A percentile compares a stretch with the other conserved stretches of the same genome.
Evolutionary conservation across 35 echinoderm and acorn worm species (phyloP).

Genomic region (Diadema setosum): DNA sequence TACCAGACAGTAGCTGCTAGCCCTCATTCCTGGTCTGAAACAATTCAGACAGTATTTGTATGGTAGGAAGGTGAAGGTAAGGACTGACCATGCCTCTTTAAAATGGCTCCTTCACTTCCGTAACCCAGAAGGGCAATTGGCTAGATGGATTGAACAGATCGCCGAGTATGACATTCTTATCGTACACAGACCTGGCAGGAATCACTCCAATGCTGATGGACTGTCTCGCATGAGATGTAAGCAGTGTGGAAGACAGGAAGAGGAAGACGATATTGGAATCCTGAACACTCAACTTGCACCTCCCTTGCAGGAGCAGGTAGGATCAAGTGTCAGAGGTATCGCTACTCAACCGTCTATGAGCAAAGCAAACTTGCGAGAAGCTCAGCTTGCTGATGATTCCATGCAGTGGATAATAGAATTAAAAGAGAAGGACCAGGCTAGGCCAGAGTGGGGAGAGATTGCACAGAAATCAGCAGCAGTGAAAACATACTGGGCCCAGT

Average conservation of each 20-base stretch:
- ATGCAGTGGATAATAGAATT: background rate
- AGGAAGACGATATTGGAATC: background rate
- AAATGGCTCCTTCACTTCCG: slow-evolving; percentile 18
- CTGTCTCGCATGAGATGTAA: slow-evolving; percentile 23
- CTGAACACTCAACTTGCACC: background rate
- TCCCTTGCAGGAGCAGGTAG: background rate
- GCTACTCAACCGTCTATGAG: background rate
- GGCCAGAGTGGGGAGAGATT: background rate
- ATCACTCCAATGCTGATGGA: slow-evolving; percentile 50
- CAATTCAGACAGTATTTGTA: slow-evolving; percentile 47
- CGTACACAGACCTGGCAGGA: slow-evolving; percentile 35
- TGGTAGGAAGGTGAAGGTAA: no score
- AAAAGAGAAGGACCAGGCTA: background rate
- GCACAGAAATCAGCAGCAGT: background rate
- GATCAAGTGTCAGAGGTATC: background rate
- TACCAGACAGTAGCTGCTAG: slow-evolving; percentile 18
- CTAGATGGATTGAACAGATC: slow-evolving; percentile 39
- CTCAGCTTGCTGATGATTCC: background rate
- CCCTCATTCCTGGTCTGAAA: slow-evolving; percentile 38
- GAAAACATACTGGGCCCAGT: background rate
- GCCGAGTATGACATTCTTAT: slow-evolving; percentile 22
- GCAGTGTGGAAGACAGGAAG: slow-evolving; percentile 16
- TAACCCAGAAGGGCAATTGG: slow-evolving; percentile 8
- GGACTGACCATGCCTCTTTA: slow-evolving; percentile 19
- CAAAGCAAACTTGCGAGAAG: background rate